Percentiles rank a stretch among this genome's conserved stretches.
phyloP scores from a whole-genome alignment of 2,888 invertebrate species.

The Didymodactylos carnosus region DNA sequence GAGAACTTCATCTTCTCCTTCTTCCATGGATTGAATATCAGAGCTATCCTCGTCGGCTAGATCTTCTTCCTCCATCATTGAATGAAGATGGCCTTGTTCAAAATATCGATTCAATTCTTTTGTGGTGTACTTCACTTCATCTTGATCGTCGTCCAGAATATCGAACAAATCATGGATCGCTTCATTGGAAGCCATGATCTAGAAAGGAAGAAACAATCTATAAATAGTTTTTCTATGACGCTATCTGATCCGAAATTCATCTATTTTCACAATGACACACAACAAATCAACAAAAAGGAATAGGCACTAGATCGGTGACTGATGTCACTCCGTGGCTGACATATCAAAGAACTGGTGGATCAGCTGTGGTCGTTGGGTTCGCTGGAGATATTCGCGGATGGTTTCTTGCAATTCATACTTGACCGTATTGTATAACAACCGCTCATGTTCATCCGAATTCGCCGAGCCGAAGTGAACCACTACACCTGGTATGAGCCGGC shows the following conservation, averaged over 20 bases:
- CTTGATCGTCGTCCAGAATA: neutral
- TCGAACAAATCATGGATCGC: neutral
- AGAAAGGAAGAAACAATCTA: neutral
- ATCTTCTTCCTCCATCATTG: neutral
- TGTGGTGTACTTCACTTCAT: neutral
- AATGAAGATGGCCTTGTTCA: neutral
- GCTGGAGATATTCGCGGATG: neutral
- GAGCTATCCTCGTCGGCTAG: neutral
- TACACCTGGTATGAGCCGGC: neutral
- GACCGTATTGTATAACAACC: neutral
- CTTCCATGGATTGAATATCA: neutral
- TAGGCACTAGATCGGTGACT: neutral
- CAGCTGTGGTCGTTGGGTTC: neutral
- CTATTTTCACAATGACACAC: neutral
- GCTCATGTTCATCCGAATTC: neutral
- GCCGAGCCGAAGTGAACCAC: neutral
- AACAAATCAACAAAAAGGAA: neutral
- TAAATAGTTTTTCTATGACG: neutral
- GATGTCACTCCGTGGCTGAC: neutral
- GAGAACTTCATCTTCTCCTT: neutral
- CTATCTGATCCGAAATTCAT: neutral
- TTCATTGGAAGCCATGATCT: too few relatives aligned
- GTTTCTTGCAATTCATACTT: neutral
- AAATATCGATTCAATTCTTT: neutral
- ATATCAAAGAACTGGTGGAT: neutral